Percentiles rank a stretch among this genome's conserved stretches.
Evolutionary conservation across 2,113 vertebrate genomes (phyloP).

Genomic region (Numenius arquata): DNA sequence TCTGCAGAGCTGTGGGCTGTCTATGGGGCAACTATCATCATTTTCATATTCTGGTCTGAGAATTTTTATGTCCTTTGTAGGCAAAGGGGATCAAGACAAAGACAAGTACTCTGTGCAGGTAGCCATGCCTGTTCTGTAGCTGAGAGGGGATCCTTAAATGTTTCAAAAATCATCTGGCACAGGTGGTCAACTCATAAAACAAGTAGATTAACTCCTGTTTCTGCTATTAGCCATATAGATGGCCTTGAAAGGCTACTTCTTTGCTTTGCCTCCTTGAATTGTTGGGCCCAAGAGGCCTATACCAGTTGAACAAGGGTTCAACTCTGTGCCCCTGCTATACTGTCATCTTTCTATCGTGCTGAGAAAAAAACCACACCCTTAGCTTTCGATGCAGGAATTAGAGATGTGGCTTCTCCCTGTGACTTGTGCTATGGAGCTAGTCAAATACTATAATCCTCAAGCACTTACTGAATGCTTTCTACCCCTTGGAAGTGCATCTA

Average conservation of each 20-base stretch:
- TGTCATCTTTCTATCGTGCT: background rate
- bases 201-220: background rate
- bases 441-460: background rate
- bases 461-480: background rate
- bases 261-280: background rate
- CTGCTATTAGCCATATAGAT: background rate
- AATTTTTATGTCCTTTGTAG: background rate
- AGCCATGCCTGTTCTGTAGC: background rate
- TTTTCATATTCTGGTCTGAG: background rate
- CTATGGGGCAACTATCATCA: background rate
- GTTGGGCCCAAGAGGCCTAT: no score
- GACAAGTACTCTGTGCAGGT: background rate
- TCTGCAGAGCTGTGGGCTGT: background rate
- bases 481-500: background rate
- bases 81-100: background rate
- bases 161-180: background rate
- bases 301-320: background rate
- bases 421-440: background rate
- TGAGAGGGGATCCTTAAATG: background rate
- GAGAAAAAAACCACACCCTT: background rate
- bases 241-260: background rate
- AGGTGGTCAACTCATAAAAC: background rate
- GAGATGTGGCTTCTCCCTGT: background rate
- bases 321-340: background rate
- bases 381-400: fast-evolving